phyloP scores from a whole-genome alignment of 1,140 invertebrate genomes.

The Drosophila kurseongensis region DNA sequence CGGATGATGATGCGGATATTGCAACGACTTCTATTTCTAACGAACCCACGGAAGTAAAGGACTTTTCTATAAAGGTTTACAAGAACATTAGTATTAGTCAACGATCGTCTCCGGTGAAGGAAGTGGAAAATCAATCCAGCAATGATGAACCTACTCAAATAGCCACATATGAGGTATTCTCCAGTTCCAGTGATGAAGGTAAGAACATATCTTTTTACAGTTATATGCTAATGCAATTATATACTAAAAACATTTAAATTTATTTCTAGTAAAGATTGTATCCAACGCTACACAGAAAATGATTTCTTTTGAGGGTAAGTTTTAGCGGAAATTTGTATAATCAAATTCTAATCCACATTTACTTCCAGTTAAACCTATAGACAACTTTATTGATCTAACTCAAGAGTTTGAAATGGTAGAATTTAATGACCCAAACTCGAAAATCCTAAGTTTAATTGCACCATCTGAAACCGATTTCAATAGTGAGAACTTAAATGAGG shows the following conservation, averaged over 20 bases:
- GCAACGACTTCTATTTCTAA: background rate
- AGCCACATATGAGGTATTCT: conserved; percentile 31
- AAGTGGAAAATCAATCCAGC: conserved; percentile 37
- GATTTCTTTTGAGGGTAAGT: conserved; percentile 10
- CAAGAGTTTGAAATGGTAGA: conserved; percentile 8
- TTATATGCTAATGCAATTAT: background rate
- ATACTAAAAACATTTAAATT: background rate
- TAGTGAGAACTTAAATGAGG: conserved; percentile 4
- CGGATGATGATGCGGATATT: conserved; percentile 52
- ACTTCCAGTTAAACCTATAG: background rate
- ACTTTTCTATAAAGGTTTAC: conserved; percentile 52
- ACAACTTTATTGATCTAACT: conserved; percentile 43
- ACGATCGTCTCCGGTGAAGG: conserved; percentile 37
- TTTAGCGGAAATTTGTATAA: too few relatives aligned
- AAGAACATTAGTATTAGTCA: conserved; percentile 35
- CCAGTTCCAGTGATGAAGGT: conserved; percentile 76
- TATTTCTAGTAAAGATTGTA: conserved; percentile 68
- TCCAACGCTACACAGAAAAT: conserved; percentile 11
- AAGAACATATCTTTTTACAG: background rate
- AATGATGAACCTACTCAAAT: conserved; percentile 12
- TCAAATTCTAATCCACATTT: background rate
- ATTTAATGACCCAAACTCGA: background rate
- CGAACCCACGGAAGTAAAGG: conserved; percentile 17
- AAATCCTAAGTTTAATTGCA: background rate
- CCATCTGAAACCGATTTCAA: conserved; percentile 25